These are phyloP conservation scores for Thunnus maccoyii DNA, from an alignment of 2,113 vertebrate species.

Conservation along the genomic window DNA sequence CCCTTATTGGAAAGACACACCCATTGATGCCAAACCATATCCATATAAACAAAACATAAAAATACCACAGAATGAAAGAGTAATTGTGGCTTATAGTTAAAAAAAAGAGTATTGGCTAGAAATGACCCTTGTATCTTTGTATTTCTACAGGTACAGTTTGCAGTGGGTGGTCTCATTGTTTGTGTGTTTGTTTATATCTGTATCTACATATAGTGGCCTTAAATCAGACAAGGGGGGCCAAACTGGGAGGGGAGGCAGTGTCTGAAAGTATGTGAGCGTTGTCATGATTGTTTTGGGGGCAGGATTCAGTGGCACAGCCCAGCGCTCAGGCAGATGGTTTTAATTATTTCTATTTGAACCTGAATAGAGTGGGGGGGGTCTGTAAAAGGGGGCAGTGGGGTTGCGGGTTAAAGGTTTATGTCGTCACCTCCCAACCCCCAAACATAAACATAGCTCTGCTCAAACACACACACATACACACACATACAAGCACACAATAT, in stretches of 20 bases:
- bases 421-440: conserved; percentile 56
- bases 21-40: conserved; percentile 21
- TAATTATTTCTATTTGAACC: conserved; percentile 77
- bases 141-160: conserved; percentile 19
- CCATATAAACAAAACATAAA: conserved; percentile 24
- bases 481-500: conserved; percentile 28
- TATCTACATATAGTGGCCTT: conserved; percentile 27
- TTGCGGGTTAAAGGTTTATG: conserved; percentile 79
- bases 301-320: conserved; percentile 59
- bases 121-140: background rate
- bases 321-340: conserved; percentile 78
- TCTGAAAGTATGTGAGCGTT: conserved; percentile 33
- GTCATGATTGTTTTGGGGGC: conserved; percentile 48
- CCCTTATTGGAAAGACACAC: conserved; percentile 29
- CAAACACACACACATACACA: conserved; percentile 14
- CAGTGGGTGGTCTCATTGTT: conserved; percentile 4
- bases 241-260: background rate
- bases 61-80: conserved; percentile 11
- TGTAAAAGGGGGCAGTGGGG: conserved; percentile 55
- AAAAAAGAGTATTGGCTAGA: background rate
- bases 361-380: conserved; percentile 53
- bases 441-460: conserved; percentile 28
- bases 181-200: conserved; percentile 51
- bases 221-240: conserved; percentile 18
- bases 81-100: conserved; percentile 16